phyloP scores from a whole-genome alignment of 2,797 vertebrate genomes.

The Nasua narica region DNA sequence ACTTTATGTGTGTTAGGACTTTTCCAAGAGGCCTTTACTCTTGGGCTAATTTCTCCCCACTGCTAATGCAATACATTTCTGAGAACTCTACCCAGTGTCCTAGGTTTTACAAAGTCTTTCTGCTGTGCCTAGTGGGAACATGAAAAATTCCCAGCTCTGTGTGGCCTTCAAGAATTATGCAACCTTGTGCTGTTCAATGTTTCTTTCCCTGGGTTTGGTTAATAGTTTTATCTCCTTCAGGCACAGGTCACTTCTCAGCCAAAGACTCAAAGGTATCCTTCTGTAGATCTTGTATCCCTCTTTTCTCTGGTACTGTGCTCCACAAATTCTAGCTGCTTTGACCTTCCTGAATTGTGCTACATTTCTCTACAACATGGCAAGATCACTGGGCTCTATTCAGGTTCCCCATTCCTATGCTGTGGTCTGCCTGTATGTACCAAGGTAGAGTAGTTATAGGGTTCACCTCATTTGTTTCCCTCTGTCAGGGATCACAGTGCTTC shows the following conservation, averaged over 20 bases:
- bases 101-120: neutral
- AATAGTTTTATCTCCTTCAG: neutral
- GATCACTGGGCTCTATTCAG: neutral
- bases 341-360: neutral
- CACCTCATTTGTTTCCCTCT: neutral
- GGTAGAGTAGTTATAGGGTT: neutral
- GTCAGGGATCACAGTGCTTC: neutral
- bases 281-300: neutral
- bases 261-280: neutral
- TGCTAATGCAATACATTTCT: neutral
- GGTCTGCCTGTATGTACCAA: neutral
- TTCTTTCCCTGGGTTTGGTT: neutral
- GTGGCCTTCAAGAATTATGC: neutral
- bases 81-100: neutral
- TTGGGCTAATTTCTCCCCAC: neutral
- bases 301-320: neutral
- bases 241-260: neutral
- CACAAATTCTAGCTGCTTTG: neutral
- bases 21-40: neutral
- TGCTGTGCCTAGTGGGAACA: neutral
- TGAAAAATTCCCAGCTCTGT: neutral
- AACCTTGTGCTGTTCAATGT: neutral
- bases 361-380: neutral
- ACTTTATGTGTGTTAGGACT: neutral
- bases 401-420: neutral